These are phyloP conservation scores for Fissipunctia ypsillon DNA, from an alignment of 2,888 invertebrate species.

Conservation along the genomic window DNA sequence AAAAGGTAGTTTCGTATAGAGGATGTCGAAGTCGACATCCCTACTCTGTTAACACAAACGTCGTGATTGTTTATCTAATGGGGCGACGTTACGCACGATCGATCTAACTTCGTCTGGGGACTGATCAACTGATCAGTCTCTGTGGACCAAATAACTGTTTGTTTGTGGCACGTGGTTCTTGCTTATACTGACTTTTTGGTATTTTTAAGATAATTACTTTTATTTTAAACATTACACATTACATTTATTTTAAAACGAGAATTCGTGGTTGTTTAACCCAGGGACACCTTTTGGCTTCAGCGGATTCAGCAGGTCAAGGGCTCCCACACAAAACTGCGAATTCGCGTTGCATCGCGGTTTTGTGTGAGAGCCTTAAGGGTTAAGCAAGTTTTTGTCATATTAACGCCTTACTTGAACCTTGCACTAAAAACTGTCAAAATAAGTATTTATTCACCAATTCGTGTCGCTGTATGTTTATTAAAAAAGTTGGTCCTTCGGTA, in stretches of 20 bases:
- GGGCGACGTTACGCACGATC: conserved; percentile 61
- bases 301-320: too few species aligned
- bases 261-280: not conserved
- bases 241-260: not conserved
- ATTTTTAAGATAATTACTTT: too few species aligned
- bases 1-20: too few species aligned
- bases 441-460: not conserved
- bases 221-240: too few species aligned
- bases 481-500: conserved; percentile 13
- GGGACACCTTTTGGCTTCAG: too few species aligned
- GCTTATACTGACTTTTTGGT: not conserved
- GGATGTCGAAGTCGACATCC: conserved; percentile 31
- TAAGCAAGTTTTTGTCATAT: not conserved
- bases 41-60: conserved; percentile 29
- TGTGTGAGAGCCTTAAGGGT: too few species aligned
- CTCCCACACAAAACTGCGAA: too few species aligned
- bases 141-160: conserved; percentile 1
- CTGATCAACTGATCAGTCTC: conserved; percentile 17
- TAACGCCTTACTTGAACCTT: not conserved
- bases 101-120: conserved; percentile 53
- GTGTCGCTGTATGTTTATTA: not conserved
- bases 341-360: too few species aligned
- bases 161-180: conserved; percentile 20
- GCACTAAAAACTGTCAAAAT: not conserved
- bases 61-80: conserved; percentile 65